Evolutionary conservation across 2,113 vertebrate genomes (phyloP).

Genomic region (Dipodomys spectabilis): DNA sequence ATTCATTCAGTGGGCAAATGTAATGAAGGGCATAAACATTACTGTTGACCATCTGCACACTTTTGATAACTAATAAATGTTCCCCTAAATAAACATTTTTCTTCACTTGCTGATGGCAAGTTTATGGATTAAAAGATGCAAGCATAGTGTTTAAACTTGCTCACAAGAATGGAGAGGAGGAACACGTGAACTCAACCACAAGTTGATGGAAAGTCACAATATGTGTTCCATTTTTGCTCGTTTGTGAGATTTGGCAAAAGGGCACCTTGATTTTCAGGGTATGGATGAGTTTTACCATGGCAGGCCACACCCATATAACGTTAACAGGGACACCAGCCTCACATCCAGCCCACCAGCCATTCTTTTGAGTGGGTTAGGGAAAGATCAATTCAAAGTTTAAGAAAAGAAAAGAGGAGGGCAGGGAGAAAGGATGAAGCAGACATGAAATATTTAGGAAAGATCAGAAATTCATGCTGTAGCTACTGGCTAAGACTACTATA

Average conservation of each 20-base stretch:
- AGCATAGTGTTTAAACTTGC: conserved; percentile 4
- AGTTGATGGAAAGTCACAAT: neutral
- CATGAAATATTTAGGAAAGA: conserved; percentile 22
- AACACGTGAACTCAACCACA: neutral
- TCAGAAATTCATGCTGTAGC: conserved; percentile 30
- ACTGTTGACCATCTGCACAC: neutral
- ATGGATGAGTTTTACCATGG: conserved; percentile 63
- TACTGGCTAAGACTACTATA: neutral
- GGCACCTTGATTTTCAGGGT: conserved; percentile 44
- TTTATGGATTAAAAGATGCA: conserved; percentile 4
- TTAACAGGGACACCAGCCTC: neutral
- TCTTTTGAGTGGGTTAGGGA: neutral
- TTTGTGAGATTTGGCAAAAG: neutral
- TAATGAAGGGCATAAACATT: neutral
- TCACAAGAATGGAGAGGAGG: neutral
- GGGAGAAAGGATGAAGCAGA: neutral
- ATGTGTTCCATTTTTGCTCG: neutral
- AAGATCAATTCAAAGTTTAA: neutral
- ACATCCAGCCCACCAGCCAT: conserved; percentile 57
- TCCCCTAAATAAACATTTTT: neutral
- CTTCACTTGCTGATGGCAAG: conserved; percentile 17
- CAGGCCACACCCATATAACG: neutral
- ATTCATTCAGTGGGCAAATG: neutral
- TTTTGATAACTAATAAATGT: neutral
- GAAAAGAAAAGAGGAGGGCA: too few species aligned